These are phyloP conservation scores for Helicolenus hilgendorfi DNA, from an alignment of 2,797 vertebrate genomes.

Conservation along the genomic window DNA sequence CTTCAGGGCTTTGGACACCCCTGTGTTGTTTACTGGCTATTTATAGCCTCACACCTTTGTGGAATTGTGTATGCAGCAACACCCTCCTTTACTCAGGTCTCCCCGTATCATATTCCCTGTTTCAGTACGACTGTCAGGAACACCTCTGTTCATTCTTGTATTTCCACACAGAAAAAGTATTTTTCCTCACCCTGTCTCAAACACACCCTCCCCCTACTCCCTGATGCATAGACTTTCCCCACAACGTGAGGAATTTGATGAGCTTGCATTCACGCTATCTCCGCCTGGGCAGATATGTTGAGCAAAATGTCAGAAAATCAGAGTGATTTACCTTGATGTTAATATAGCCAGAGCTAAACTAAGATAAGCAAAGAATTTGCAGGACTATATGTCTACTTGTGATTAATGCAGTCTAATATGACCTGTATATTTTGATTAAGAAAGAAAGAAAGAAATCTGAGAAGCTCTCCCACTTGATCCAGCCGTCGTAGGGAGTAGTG, in stretches of 20 bases:
- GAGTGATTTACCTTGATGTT: slow-evolving; percentile 20
- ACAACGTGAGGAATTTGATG: slow-evolving; percentile 86
- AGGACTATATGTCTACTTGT: not conserved
- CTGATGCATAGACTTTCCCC: slow-evolving; percentile 62
- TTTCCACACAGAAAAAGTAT: slow-evolving; percentile 15
- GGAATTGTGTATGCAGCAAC: slow-evolving; percentile 40
- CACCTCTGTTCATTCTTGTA: slow-evolving; percentile 24
- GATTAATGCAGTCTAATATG: not conserved
- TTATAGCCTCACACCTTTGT: slow-evolving; percentile 83
- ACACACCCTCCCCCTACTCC: slow-evolving; percentile 44
- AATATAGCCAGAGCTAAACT: not conserved
- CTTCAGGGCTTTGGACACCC: slow-evolving; percentile 42
- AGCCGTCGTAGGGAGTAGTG: slow-evolving; percentile 14
- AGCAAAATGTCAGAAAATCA: slow-evolving; percentile 58
- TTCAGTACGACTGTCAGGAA: slow-evolving; percentile 34
- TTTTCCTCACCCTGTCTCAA: slow-evolving; percentile 43
- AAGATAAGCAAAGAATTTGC: not conserved
- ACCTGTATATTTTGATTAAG: not conserved
- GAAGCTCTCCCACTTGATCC: not conserved
- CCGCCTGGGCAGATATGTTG: slow-evolving; percentile 56
- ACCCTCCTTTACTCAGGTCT: slow-evolving; percentile 13
- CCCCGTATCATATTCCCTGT: slow-evolving; percentile 38
- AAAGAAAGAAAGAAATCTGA: not conserved
- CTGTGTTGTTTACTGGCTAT: slow-evolving; percentile 79
- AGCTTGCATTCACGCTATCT: slow-evolving; percentile 76